Evolutionary conservation across 2,113 vertebrate species (phyloP).

Genomic region (Paracanthobrama guichenoti): DNA sequence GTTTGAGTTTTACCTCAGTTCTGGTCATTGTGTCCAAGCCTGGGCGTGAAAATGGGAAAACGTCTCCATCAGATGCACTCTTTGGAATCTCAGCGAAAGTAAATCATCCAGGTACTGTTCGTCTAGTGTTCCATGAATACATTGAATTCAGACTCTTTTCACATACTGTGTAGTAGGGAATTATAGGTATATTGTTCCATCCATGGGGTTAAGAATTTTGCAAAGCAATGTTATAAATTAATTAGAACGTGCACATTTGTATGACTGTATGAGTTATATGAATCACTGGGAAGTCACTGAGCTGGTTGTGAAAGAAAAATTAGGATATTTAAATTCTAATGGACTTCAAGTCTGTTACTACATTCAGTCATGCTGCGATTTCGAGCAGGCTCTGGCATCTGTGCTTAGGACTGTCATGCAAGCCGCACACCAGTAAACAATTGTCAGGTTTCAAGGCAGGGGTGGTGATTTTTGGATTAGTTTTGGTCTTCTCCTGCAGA

Average conservation of each 20-base stretch:
- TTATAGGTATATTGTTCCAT: background rate
- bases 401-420: background rate
- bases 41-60: too few relatives aligned
- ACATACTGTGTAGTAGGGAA: background rate
- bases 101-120: background rate
- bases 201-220: background rate
- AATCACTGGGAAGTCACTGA: background rate
- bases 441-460: conserved; percentile 20
- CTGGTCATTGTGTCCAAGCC: too few relatives aligned
- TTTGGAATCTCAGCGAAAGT: background rate
- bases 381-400: background rate
- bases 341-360: background rate
- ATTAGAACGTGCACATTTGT: background rate
- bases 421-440: conserved; percentile 17
- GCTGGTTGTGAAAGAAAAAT: background rate
- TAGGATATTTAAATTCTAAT: background rate
- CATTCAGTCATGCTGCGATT: background rate
- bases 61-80: background rate
- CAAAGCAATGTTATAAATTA: background rate
- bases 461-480: conserved; percentile 25
- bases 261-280: background rate
- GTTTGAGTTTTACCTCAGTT: too few relatives aligned
- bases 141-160: background rate
- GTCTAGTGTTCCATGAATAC: background rate
- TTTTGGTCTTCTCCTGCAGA: background rate